A percentile compares a stretch with the other conserved stretches of the same genome.
These are phyloP conservation scores for Melanogrammus aeglefinus DNA, from an alignment of 2,797 vertebrate species.

Conservation along the genomic window DNA sequence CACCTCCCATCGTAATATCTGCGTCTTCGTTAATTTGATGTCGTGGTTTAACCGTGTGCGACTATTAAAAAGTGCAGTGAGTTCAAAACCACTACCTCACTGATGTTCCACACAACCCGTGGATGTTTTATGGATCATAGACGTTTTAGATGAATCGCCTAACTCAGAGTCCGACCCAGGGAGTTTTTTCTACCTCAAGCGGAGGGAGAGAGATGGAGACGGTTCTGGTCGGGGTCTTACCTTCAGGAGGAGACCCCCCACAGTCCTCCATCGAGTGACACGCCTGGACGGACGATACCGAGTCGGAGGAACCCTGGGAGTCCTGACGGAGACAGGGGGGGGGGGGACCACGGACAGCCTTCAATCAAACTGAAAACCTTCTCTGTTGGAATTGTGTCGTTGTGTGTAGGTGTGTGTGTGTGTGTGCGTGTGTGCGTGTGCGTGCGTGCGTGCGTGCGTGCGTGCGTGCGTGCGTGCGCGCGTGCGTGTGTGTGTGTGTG, in stretches of 20 bases:
- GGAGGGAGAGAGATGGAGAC: no score
- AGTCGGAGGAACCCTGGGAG: constrained; percentile 87
- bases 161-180: not conserved
- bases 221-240: constrained; percentile 48
- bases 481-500: constrained; percentile 16
- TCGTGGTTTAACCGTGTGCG: not conserved
- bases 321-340: constrained; percentile 67
- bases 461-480: no score
- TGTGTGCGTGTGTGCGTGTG: not conserved
- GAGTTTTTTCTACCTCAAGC: not conserved
- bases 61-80: no score
- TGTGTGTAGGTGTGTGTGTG: not conserved
- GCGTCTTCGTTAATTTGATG: not conserved
- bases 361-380: not conserved
- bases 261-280: constrained; percentile 87
- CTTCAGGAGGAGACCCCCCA: constrained; percentile 78
- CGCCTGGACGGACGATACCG: constrained; percentile 87
- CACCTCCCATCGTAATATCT: no score
- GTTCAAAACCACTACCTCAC: no score
- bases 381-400: no score
- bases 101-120: no score
- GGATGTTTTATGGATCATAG: no score
- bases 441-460: constrained; percentile 12
- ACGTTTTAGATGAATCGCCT: no score
- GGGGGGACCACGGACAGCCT: not conserved